Conservation (phyloP, 1,140 invertebrate species). For the Latrodectus geometricus region DNA sequence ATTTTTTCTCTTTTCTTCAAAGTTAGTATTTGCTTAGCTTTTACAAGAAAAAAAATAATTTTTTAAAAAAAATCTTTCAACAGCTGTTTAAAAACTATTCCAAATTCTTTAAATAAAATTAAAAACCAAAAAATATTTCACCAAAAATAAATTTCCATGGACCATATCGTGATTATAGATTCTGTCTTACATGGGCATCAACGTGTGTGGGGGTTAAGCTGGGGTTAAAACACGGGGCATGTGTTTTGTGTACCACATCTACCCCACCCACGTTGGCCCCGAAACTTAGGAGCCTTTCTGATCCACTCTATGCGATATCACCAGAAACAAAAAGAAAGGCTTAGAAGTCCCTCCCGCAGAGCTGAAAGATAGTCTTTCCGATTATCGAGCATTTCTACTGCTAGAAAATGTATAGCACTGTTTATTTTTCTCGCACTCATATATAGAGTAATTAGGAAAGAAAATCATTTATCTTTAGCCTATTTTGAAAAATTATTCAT, state of each 20-base stretch:
- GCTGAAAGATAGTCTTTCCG: too few relatives aligned
- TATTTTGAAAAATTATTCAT: too few relatives aligned
- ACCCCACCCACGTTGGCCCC: neutral
- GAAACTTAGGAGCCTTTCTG: neutral
- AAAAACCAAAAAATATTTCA: neutral
- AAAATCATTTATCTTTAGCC: too few relatives aligned
- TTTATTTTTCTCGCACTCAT: too few relatives aligned
- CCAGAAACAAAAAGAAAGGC: too few relatives aligned
- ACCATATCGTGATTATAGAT: slow-evolving; percentile 21
- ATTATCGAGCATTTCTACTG: too few relatives aligned
- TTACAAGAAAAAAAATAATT: neutral
- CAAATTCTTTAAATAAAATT: neutral
- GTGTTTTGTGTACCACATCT: slow-evolving; percentile 19
- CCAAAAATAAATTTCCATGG: slow-evolving; percentile 5
- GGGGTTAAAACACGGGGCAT: slow-evolving; percentile 43
- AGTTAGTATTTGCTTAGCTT: neutral
- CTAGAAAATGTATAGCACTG: too few relatives aligned
- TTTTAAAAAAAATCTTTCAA: neutral
- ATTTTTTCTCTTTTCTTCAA: too few relatives aligned
- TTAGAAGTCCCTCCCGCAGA: too few relatives aligned
- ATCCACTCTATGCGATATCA: too few relatives aligned
- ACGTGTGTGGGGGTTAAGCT: slow-evolving; percentile 49
- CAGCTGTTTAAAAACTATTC: neutral
- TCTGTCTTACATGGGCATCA: slow-evolving; percentile 7
- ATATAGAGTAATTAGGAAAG: too few relatives aligned